Base-by-base conservation (phyloP, 2,797 vertebrate species). In the Dryobates pubescens region DNA sequence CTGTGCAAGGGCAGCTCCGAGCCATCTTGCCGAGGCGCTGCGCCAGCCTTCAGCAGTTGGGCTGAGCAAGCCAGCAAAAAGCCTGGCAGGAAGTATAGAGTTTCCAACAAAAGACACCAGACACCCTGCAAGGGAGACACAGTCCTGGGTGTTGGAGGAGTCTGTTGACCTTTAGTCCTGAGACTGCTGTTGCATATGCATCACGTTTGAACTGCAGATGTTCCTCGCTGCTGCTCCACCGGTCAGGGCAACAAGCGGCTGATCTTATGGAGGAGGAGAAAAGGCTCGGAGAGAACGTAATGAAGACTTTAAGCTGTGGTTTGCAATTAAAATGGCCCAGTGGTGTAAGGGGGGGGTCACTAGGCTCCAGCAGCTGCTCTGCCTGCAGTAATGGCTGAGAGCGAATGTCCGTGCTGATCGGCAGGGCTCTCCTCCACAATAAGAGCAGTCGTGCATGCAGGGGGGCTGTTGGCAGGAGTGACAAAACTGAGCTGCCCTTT, bases 141-240 rank as follows among this genome's bases (percentile, higher is more conserved):
- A 38, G 86, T 80, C 71, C 94, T 56, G 86, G 47, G 79, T 69
- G 90, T 90, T 43, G 47, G 84, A 96, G 95, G 96, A 97, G 94
- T 86, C 95, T 78, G 73, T 24, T 97, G 97, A 97, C 97, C 97
- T 97, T 95, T 96, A 79, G 63, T 94, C 92, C 27, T 3, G 26
- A 68, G 94, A 38, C 36, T 49, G 26, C 73, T 86, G 73, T 91
- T 97, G 89, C 95, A 94, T 92, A 67, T 96, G 83, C 90, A 93
- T 96, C 93, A 56, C 34, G 79, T 94, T 88, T 92, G 90, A 96
- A 79, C 88, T 97, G 97, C 96, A 97, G 96, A 97, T 97, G 96
- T 96, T 97, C 93, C 93, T 97, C 85, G 63, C 88, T 93, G 63
- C 88, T 93, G 96, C 92, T 97, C 90, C 4, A 47, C 64, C 89